Evolutionary conservation across 1,140 invertebrate species (phyloP).

Genomic region (Tetragonula clypearis): DNA sequence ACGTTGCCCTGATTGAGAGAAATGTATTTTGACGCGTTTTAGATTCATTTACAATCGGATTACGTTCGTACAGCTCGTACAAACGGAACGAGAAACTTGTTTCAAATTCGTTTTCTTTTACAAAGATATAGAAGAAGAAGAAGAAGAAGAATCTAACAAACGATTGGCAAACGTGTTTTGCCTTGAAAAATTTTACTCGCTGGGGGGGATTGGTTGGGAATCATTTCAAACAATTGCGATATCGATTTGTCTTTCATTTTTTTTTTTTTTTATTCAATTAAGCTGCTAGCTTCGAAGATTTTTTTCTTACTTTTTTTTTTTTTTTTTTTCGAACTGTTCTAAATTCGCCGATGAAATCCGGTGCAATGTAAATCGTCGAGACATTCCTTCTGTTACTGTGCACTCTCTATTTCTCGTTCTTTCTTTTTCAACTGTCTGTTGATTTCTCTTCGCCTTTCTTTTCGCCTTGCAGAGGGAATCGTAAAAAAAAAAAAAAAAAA

Average conservation of each 20-base stretch:
- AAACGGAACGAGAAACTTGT: not conserved
- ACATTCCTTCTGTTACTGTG: constrained; percentile 16
- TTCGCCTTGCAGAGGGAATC: not conserved
- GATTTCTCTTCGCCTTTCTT: not conserved
- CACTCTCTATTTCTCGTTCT: not conserved
- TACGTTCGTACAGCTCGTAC: constrained; percentile 15
- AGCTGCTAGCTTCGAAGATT: too few species aligned
- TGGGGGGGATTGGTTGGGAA: not conserved
- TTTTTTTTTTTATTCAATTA: constrained; percentile 3
- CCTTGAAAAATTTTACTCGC: not conserved
- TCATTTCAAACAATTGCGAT: constrained; percentile 15
- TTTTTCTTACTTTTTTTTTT: not conserved
- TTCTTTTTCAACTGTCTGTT: not conserved
- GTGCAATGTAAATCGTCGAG: not conserved
- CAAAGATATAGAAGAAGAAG: not conserved
- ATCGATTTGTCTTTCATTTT: constrained; percentile 35
- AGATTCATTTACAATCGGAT: not conserved
- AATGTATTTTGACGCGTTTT: constrained; percentile 5
- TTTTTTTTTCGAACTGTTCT: not conserved
- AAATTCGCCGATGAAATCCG: not conserved
- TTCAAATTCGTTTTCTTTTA: not conserved
- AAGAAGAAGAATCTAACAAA: not conserved
- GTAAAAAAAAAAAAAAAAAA: not conserved
- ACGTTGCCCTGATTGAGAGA: not conserved
- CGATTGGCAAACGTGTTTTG: not conserved